A percentile compares a stretch with the other conserved stretches of the same genome.
These are phyloP conservation scores for Indri indri DNA, from an alignment of 2,113 vertebrate species.

Conservation along the genomic window DNA sequence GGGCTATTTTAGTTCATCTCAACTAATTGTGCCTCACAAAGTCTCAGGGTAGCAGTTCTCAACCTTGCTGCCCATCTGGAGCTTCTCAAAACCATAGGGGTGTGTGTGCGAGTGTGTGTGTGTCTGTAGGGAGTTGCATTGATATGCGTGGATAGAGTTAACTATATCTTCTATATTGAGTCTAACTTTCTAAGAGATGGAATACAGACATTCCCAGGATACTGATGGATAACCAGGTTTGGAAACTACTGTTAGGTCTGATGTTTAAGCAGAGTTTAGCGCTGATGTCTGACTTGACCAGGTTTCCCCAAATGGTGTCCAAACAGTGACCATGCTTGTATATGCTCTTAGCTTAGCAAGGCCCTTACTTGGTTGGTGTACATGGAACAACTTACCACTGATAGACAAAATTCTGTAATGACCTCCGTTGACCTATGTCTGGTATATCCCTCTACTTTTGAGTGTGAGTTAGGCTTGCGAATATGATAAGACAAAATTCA, in stretches of 20 bases:
- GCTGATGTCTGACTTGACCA: not conserved
- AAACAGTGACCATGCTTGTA: not conserved
- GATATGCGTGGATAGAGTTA: not conserved
- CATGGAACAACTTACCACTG: not conserved
- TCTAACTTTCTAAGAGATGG: constrained; percentile 9
- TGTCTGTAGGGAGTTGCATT: not conserved
- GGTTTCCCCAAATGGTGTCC: not conserved
- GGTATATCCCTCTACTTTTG: not conserved
- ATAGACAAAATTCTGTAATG: not conserved
- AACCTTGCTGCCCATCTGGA: not conserved
- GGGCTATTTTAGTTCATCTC: not conserved
- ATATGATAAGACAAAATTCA: not conserved
- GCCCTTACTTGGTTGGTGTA: not conserved
- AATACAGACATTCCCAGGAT: not conserved
- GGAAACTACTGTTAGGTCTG: not conserved
- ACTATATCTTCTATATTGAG: not conserved
- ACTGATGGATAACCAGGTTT: not conserved
- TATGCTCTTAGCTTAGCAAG: not conserved
- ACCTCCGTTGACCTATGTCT: not conserved
- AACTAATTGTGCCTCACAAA: not conserved
- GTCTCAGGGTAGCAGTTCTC: constrained; percentile 9
- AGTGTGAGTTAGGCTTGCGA: not conserved
- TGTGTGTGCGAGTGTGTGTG: not conserved
- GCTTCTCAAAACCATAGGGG: not conserved
- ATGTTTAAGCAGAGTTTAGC: not conserved